Conservation (phyloP, 2,113 vertebrate genomes). For the Microcebus jonahi region DNA sequence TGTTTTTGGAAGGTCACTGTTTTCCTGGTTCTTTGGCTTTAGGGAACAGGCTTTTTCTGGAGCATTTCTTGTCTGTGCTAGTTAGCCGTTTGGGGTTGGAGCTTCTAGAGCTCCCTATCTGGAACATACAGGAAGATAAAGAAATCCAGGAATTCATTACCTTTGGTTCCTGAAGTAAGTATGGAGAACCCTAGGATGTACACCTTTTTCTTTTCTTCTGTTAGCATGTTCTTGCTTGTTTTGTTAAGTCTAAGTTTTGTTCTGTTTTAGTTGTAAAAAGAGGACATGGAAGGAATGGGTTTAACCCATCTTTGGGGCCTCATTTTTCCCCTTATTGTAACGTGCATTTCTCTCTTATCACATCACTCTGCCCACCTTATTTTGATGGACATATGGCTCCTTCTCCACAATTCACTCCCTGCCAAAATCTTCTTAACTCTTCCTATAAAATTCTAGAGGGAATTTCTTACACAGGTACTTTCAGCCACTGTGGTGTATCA, state of each 20-base stretch:
- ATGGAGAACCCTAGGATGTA: not conserved
- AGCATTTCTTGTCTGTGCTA: not conserved
- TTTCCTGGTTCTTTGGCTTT: not conserved
- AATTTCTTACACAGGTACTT: not conserved
- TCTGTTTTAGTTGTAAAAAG: not conserved
- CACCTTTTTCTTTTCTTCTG: not conserved
- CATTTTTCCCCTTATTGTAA: not conserved
- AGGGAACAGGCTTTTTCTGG: not conserved
- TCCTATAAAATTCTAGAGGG: not conserved
- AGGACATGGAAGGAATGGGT: not conserved
- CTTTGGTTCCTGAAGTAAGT: not conserved
- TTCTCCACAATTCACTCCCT: not conserved
- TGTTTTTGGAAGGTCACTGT: not conserved
- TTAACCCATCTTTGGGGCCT: not conserved
- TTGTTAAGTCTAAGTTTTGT: not conserved
- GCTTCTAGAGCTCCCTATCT: not conserved
- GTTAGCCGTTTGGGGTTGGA: not conserved
- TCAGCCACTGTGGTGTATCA: accelerated
- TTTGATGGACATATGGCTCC: not conserved
- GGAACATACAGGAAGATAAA: not conserved
- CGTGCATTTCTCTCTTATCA: not conserved
- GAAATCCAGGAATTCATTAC: not conserved
- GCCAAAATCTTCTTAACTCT: not conserved
- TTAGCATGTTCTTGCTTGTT: not conserved
- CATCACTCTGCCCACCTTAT: not conserved